A percentile compares a stretch with the other conserved stretches of the same genome.
These are phyloP conservation scores for Amphibalanus amphitrite DNA, from an alignment of 1,140 invertebrate genomes.

Conservation along the genomic window DNA sequence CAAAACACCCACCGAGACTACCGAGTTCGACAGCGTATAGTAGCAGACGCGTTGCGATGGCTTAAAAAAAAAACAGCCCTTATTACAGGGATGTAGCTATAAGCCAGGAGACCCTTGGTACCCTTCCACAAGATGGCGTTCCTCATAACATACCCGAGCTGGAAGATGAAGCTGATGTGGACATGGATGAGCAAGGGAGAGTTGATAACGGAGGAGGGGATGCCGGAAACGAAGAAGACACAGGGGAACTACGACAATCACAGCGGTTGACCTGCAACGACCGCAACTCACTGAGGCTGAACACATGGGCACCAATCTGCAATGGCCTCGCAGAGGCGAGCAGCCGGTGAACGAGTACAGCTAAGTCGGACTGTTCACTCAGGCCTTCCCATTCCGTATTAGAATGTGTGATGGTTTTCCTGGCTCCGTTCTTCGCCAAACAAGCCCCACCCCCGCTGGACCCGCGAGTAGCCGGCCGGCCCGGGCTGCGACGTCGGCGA, in stretches of 20 bases:
- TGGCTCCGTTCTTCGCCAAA: too few species aligned
- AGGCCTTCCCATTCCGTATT: not conserved
- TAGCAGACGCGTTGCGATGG: not conserved
- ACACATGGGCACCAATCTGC: not conserved
- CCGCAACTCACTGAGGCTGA: not conserved
- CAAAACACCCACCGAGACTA: not conserved
- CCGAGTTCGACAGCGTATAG: not conserved
- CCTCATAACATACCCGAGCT: not conserved
- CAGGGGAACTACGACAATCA: not conserved
- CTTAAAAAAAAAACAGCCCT: not conserved
- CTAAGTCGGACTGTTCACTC: not conserved
- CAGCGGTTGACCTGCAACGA: not conserved
- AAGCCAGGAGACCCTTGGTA: not conserved
- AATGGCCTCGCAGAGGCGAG: not conserved
- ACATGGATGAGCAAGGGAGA: not conserved
- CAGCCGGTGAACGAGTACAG: not conserved
- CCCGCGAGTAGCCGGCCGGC: too few species aligned
- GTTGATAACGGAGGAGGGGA: too few species aligned
- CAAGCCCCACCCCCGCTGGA: too few species aligned
- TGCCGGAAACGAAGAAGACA: not conserved
- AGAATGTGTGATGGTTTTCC: too few species aligned
- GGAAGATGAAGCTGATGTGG: not conserved
- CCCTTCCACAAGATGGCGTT: not conserved
- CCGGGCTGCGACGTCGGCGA: too few species aligned
- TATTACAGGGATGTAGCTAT: not conserved